Conservation (phyloP, 1,140 invertebrate genomes). For the Campoletis sonorensis region DNA sequence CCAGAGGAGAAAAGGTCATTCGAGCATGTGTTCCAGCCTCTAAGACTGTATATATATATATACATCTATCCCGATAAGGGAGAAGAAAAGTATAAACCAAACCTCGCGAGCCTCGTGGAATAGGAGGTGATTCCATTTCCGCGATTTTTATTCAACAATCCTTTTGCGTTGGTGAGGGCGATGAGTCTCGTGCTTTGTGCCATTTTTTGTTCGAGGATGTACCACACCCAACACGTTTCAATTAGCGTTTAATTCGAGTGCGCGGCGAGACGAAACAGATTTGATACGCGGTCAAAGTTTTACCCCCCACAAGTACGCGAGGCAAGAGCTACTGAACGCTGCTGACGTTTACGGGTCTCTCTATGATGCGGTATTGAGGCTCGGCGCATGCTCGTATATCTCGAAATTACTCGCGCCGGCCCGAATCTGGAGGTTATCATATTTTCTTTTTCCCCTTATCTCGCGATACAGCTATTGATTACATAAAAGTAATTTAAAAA, state of each 20-base stretch:
- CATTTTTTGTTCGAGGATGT: slow-evolving; percentile 54
- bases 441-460: neutral
- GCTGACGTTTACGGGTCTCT: neutral
- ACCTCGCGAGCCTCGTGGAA: slow-evolving; percentile 55
- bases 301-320: neutral
- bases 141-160: slow-evolving; percentile 53
- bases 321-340: neutral
- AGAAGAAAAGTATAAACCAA: slow-evolving; percentile 25
- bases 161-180: slow-evolving; percentile 34
- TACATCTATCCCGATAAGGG: neutral
- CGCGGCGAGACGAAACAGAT: neutral
- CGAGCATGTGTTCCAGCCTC: neutral
- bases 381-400: slow-evolving; percentile 6
- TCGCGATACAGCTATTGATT: neutral
- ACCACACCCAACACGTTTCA: slow-evolving; percentile 9
- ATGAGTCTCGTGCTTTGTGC: slow-evolving; percentile 56
- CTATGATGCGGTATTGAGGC: no score
- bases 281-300: neutral
- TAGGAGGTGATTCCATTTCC: slow-evolving; percentile 43
- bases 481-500: neutral
- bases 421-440: slow-evolving; percentile 16
- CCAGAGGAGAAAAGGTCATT: slow-evolving; percentile 35
- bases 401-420: neutral
- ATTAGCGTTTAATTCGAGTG: slow-evolving; percentile 27
- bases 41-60: neutral